A percentile compares a stretch with the other conserved stretches of the same genome.
Evolutionary conservation across 1,140 invertebrate genomes (phyloP).

Genomic region (Hyles vespertilio): DNA sequence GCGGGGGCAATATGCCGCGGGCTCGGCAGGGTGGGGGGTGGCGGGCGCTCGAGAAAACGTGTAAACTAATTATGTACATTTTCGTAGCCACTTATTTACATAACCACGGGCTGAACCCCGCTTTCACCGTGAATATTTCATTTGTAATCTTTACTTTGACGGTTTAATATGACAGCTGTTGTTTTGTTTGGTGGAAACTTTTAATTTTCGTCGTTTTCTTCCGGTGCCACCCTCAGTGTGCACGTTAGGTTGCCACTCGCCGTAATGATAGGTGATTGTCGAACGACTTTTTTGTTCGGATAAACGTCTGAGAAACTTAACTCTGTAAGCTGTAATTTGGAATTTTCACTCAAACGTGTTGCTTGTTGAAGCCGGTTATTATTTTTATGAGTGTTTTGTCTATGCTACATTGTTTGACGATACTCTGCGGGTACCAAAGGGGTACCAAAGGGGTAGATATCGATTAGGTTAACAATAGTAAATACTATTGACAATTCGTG

Average conservation of each 20-base stretch:
- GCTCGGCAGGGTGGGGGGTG: constrained; percentile 20
- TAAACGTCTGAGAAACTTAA: constrained; percentile 60
- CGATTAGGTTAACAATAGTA: constrained; percentile 7
- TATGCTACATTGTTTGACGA: constrained; percentile 1
- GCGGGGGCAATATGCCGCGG: constrained; percentile 48
- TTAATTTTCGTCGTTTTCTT: constrained; percentile 68
- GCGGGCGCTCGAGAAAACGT: constrained; percentile 60
- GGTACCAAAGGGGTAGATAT: constrained; percentile 3
- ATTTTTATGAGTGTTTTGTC: constrained; percentile 47
- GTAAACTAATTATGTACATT: constrained; percentile 76
- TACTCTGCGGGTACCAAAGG: too few species aligned
- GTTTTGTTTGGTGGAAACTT: constrained; percentile 70
- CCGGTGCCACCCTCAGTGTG: constrained; percentile 53
- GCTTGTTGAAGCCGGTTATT: constrained; percentile 49
- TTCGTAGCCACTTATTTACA: constrained; percentile 75
- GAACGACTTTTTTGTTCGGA: constrained; percentile 45
- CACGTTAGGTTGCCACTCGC: constrained; percentile 45
- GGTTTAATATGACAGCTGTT: constrained; percentile 74
- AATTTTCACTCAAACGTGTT: constrained; percentile 39
- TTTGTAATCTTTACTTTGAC: constrained; percentile 73
- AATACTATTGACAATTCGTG: too few species aligned
- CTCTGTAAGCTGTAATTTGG: constrained; percentile 55
- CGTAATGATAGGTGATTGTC: constrained; percentile 68
- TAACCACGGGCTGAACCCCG: constrained; percentile 65
- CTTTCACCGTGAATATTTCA: constrained; percentile 75